Evolutionary conservation across 2,797 vertebrate species (phyloP).

Genomic region (Pseudochirops cupreus): DNA sequence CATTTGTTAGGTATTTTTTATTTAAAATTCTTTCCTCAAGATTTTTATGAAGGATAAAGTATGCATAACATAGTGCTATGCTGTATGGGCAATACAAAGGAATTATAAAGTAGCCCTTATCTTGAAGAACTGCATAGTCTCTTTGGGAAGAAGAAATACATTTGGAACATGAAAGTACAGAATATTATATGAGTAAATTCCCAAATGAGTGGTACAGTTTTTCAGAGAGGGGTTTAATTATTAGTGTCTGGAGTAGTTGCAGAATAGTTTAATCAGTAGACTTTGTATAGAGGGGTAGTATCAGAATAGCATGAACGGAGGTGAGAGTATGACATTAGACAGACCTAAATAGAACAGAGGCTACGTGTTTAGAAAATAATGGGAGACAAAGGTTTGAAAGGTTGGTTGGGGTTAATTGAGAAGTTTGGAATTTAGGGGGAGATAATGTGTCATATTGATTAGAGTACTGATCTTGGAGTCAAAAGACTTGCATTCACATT

Average conservation of each 20-base stretch:
- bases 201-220: slow-evolving; percentile 62
- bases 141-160: slow-evolving; percentile 69
- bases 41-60: slow-evolving; percentile 38
- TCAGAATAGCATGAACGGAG: slow-evolving; percentile 9
- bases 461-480: neutral
- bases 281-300: slow-evolving; percentile 15
- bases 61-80: slow-evolving; percentile 46
- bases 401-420: neutral
- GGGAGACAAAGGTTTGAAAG: neutral
- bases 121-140: slow-evolving; percentile 62
- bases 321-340: neutral
- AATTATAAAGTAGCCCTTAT: slow-evolving; percentile 69
- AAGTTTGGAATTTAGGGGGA: neutral
- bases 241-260: slow-evolving; percentile 23
- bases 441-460: neutral
- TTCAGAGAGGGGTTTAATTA: slow-evolving; percentile 44
- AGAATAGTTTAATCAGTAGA: slow-evolving; percentile 31
- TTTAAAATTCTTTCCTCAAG: slow-evolving; percentile 55
- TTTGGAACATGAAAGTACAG: slow-evolving; percentile 64
- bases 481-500: neutral
- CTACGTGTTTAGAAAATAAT: neutral
- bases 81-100: slow-evolving; percentile 57
- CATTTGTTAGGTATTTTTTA: slow-evolving; percentile 40
- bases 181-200: slow-evolving; percentile 14
- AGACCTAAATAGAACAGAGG: neutral